Percentiles rank a stretch among this genome's conserved stretches.
These are phyloP conservation scores for Polypedilum pembai DNA, from an alignment of 1,140 invertebrate species.

Conservation along the genomic window DNA sequence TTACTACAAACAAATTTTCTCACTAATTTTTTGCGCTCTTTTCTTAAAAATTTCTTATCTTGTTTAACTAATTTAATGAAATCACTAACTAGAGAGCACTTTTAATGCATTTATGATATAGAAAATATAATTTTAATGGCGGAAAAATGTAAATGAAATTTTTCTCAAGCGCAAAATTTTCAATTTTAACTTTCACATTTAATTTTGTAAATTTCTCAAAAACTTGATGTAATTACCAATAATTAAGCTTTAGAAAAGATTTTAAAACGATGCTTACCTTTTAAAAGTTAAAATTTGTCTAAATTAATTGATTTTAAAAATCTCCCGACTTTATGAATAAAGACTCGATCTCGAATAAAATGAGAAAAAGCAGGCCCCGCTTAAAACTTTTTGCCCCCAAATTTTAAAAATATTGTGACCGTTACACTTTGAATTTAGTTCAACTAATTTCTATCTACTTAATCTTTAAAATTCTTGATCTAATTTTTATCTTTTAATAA, in stretches of 20 bases:
- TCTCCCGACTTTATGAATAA: background rate
- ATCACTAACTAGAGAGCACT: background rate
- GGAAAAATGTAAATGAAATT: background rate
- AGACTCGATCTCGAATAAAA: background rate
- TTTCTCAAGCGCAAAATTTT: constrained; percentile 13
- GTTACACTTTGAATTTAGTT: too few species aligned
- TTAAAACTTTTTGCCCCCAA: too few species aligned
- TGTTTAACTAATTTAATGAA: background rate
- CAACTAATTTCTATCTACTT: too few species aligned
- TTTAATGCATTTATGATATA: background rate
- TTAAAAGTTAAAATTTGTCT: background rate
- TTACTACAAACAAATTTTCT: background rate
- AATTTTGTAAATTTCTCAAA: background rate
- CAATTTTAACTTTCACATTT: background rate
- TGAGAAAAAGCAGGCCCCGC: background rate
- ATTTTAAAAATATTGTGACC: too few species aligned
- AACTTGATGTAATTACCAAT: background rate
- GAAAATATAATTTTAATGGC: background rate
- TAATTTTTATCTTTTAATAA: too few species aligned
- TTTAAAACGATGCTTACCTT: background rate
- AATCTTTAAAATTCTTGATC: too few species aligned
- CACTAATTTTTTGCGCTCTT: background rate
- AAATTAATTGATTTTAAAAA: constrained; percentile 8
- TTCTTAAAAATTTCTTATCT: background rate
- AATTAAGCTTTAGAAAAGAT: background rate